Evolutionary conservation across 37 sponge, comb jelly and placozoan genomes (phyloP).

Genomic region (Diacarnus erythraeanus): DNA sequence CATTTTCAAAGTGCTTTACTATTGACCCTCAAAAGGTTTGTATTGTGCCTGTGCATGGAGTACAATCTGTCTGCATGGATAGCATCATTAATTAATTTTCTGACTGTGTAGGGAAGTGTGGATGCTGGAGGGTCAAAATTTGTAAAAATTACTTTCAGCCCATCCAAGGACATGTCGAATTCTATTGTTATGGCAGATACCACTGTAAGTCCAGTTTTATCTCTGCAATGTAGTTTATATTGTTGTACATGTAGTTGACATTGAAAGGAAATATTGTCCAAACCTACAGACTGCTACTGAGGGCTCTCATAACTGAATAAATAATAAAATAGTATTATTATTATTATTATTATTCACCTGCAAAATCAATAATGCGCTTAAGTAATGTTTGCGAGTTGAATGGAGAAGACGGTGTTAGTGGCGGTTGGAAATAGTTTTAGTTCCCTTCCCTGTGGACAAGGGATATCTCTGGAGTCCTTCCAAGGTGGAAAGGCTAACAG

Average conservation of each 20-base stretch:
- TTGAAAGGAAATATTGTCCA: conserved; percentile 50
- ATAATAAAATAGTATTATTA: neutral
- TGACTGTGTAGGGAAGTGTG: conserved; percentile 27
- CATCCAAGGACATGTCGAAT: conserved; percentile 29
- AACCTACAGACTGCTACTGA: conserved; percentile 17
- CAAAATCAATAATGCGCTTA: too few relatives aligned
- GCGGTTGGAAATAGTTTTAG: conserved; percentile 55
- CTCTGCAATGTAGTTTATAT: neutral
- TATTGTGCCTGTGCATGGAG: neutral
- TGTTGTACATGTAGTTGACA: too few relatives aligned
- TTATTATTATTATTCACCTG: neutral
- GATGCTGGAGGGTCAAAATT: conserved; percentile 50
- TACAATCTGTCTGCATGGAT: neutral
- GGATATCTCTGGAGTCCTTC: conserved; percentile 41
- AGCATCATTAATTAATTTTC: neutral
- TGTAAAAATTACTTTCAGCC: conserved; percentile 57
- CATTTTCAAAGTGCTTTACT: conserved; percentile 55
- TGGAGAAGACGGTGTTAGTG: conserved; percentile 84
- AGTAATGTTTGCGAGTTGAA: too few relatives aligned
- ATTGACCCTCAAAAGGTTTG: conserved; percentile 73
- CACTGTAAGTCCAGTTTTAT: conserved; percentile 46
- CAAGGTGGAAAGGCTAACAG: neutral
- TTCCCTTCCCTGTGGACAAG: conserved; percentile 14
- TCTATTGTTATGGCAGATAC: conserved; percentile 25
- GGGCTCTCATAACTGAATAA: conserved; percentile 33